Conservation (phyloP, 2,797 vertebrate genomes). For the Kryptolebias ocellatus region DNA sequence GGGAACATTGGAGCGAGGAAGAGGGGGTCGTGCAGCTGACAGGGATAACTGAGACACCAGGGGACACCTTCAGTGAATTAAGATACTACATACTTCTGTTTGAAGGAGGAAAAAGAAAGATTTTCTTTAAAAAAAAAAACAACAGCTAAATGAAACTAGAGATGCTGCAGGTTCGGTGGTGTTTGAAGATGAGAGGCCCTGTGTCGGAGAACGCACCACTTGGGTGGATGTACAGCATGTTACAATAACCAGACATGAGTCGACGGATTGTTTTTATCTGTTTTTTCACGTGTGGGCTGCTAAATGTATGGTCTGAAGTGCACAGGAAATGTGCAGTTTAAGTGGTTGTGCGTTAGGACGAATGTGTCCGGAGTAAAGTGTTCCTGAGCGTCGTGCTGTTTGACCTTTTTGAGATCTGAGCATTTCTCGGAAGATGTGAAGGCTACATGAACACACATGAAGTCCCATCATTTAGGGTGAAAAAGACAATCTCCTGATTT, state of each 20-base stretch:
- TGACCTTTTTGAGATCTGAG: background rate
- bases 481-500: background rate
- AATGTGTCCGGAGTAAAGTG: too few relatives aligned
- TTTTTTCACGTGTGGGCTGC: constrained; percentile 22
- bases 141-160: constrained; percentile 53
- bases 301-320: background rate
- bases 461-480: background rate
- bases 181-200: constrained; percentile 41
- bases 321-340: too few relatives aligned
- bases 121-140: constrained; percentile 13
- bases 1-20: constrained; percentile 71
- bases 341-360: too few relatives aligned
- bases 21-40: constrained; percentile 53
- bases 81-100: constrained; percentile 56
- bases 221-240: constrained; percentile 32
- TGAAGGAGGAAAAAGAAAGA: constrained; percentile 16
- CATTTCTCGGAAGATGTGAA: background rate
- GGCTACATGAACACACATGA: background rate
- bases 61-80: constrained; percentile 74
- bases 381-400: too few relatives aligned
- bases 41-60: constrained; percentile 69
- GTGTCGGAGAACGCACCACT: constrained; percentile 37
- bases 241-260: constrained; percentile 27
- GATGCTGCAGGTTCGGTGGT: constrained; percentile 43
- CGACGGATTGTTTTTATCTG: constrained; percentile 43